Base-by-base conservation (phyloP, 2,797 vertebrate genomes). In the Schizothorax lantsangensis region DNA sequence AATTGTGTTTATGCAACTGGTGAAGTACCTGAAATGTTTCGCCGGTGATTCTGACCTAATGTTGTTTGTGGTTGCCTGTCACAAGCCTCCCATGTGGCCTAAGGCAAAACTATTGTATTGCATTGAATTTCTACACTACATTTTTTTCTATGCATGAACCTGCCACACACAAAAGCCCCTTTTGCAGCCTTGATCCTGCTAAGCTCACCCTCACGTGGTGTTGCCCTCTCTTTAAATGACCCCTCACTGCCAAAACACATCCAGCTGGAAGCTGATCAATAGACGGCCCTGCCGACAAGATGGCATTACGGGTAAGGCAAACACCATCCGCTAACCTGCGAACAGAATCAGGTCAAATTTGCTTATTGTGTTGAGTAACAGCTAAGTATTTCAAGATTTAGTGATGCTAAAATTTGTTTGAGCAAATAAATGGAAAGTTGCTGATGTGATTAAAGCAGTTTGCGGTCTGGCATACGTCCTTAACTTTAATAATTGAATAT, bases 301-400 rank as follows among this genome's bases (percentile, higher is more conserved):
- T 92, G 91, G 88, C 91, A 90, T 90, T 91, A 89, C 88, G 86
- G 91, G 91, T 91, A 91, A 92, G 91, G 59, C 73, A 82, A 85
- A 52, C 30, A 79, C 9, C 7, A 26, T 78, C 47, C 40, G 69
- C 79, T 68, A 4, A 49, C 47, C 83, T 83, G 81, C 49, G 75
- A 84, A 87, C 66, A 84, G 45, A 87, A 83, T 88, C 47, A 81
- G 84, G 75, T 85, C 59, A 83, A 86, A 81, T 89, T 81, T 83
- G 87, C 75, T 89, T 84, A 88, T 77, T 87, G 23, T 77, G 79
- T 81, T 79, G 33, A 69, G 66, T 80, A 23, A 54, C 36, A 84
- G 73, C 66, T 33, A 85, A 85, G 45, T 88, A 83, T 64, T 83
- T 86, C 62, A 36, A 87, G 73, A 84, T 89, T 86, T 52, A 87